phyloP scores from a whole-genome alignment of 1,140 invertebrate genomes.

The Neotoxoptera formosana region DNA sequence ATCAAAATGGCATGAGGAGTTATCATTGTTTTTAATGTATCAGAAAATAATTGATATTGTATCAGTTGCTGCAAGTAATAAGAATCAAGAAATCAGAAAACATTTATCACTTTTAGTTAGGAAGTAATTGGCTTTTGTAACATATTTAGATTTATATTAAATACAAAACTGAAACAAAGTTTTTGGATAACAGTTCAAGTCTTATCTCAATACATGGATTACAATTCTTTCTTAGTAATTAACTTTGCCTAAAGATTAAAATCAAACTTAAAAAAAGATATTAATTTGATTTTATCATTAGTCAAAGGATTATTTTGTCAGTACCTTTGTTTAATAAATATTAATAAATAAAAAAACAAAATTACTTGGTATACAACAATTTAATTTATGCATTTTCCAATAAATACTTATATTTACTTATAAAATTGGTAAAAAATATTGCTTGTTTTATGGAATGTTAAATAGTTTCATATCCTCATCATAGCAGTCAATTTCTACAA shows the following conservation, averaged over 20 bases:
- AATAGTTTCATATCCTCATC: not conserved
- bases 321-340: not conserved
- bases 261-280: not conserved
- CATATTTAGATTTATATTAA: not conserved
- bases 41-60: not conserved
- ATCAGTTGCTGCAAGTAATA: no score
- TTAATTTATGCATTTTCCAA: not conserved
- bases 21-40: no score
- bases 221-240: no score
- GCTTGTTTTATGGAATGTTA: not conserved
- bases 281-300: not conserved
- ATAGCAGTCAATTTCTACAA: not conserved
- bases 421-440: constrained; percentile 40
- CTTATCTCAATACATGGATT: no score
- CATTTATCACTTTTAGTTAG: not conserved
- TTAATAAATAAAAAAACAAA: not conserved
- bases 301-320: not conserved
- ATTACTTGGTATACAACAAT: not conserved
- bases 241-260: no score
- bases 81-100: not conserved
- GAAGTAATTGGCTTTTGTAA: not conserved
- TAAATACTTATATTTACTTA: not conserved
- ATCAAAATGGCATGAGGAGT: not conserved
- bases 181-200: no score
- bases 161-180: no score